Evolutionary conservation across 2,797 vertebrate species (phyloP).

Genomic region (Alectoris magna): DNA sequence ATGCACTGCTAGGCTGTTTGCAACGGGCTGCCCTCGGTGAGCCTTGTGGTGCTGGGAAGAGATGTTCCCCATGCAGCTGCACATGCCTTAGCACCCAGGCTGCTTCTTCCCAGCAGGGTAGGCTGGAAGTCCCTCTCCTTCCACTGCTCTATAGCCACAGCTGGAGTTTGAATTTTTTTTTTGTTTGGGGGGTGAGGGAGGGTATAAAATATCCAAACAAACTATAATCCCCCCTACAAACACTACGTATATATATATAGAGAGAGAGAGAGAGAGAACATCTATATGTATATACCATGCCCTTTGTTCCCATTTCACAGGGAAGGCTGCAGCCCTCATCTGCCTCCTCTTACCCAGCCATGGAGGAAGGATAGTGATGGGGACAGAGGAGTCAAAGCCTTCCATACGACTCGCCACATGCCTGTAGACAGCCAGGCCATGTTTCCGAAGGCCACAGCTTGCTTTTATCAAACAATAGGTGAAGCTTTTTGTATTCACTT

Average conservation of each 20-base stretch:
- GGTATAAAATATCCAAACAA: not conserved
- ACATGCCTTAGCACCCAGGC: not conserved
- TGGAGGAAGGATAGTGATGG: not conserved
- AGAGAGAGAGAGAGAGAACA: too few species aligned
- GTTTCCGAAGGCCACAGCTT: not conserved
- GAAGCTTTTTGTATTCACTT: not conserved
- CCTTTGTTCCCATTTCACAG: not conserved
- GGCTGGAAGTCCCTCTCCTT: not conserved
- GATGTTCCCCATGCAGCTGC: not conserved
- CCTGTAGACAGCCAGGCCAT: accelerated
- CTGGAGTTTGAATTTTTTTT: too few species aligned
- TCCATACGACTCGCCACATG: accelerated
- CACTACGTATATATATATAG: too few species aligned
- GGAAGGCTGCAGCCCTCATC: not conserved
- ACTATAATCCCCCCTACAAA: not conserved
- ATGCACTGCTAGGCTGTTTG: not conserved
- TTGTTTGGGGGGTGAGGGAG: not conserved
- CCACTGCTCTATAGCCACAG: not conserved
- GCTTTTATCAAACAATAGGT: not conserved
- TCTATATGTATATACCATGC: not conserved
- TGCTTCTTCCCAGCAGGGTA: not conserved
- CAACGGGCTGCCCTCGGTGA: not conserved
- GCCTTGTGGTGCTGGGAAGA: not conserved
- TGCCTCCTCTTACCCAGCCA: not conserved
- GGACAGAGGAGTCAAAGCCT: not conserved